Evolutionary conservation across 2,113 vertebrate genomes (phyloP).

Genomic region (Brachyhypopomus gauderio): DNA sequence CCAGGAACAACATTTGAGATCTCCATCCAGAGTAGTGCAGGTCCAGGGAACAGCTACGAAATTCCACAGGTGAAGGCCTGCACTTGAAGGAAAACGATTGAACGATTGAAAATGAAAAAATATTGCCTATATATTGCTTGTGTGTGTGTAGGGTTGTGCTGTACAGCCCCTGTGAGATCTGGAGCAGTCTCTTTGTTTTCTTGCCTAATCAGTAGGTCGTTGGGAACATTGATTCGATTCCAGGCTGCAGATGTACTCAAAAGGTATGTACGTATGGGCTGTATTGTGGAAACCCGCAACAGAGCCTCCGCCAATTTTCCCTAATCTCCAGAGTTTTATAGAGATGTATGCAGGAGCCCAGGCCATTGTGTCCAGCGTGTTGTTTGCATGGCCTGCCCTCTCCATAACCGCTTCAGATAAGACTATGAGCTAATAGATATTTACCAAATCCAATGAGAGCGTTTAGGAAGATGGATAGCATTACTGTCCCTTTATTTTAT

Average conservation of each 20-base stretch:
- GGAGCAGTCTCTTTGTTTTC: constrained; percentile 28
- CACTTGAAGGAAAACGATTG: too few relatives aligned
- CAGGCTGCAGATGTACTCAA: constrained; percentile 47
- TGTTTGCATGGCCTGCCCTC: constrained; percentile 25
- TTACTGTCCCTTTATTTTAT: constrained; percentile 26
- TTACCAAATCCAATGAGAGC: constrained; percentile 36
- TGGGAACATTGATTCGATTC: constrained; percentile 54
- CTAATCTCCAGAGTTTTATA: constrained; percentile 51
- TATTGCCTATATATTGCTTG: too few relatives aligned
- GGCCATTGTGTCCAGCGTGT: constrained; percentile 41
- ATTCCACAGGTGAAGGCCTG: too few relatives aligned
- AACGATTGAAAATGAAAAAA: too few relatives aligned
- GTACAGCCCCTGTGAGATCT: constrained; percentile 39
- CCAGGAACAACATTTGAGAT: too few relatives aligned
- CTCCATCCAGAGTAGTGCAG: too few relatives aligned
- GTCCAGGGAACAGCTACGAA: too few relatives aligned
- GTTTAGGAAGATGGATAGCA: constrained; percentile 34
- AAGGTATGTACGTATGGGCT: constrained; percentile 41
- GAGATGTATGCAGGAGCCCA: constrained; percentile 43
- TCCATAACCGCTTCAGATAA: constrained; percentile 51
- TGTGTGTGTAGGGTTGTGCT: background rate
- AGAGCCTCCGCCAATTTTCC: constrained; percentile 39
- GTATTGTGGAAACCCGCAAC: constrained; percentile 44
- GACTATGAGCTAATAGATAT: constrained; percentile 36
- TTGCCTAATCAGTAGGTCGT: constrained; percentile 55